Base-by-base conservation (phyloP, 2,113 vertebrate genomes). In the Aphyosemion australe region DNA sequence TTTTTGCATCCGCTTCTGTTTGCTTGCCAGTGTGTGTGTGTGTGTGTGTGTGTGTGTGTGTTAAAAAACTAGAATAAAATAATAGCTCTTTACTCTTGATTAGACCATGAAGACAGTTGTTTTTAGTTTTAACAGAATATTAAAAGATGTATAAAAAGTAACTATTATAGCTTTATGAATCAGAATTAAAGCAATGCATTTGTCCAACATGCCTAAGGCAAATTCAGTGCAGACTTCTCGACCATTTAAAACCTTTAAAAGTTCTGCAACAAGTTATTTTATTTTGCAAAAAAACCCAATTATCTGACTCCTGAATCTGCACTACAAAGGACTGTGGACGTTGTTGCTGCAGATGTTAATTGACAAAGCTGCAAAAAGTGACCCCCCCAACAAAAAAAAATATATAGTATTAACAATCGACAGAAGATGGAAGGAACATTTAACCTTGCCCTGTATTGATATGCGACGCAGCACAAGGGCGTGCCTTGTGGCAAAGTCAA, bases 401-500 rank as follows among this genome's bases (percentile, higher is more conserved):
- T n/a, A n/a, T n/a, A n/a, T 5, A 26, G 26, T 83, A 88, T 75
- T 85, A 71, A 61, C 71, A 72, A 63, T 50, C 74, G 56, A 69
- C 9, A 82, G 72, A 89, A 62, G 85, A 76, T 73, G 46, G 69
- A 76, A 76, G 75, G 72, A 83, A 79, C 62, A 53, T 13, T 90
- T 90, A 89, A 90, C 90, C 88, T 89, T 90, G 89, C 77, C 74
- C 83, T 84, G 86, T 82, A 85, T 89, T 87, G 80, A 88, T 90
- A 87, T 79, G 62, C 76, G 37, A 41, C 1, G 6, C 68, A 18
- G 48, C 72, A 50, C 51, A 50, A 76, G 85, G 72, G 68, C 71
- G 72, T 86, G 88, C 88, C 90, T 75, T n/a, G 11, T 85, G 87
- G 90, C 90, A 91, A 91, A 89, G 90, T 91, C 88, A 88, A 65